Percentiles rank a stretch among this genome's conserved stretches.
Evolutionary conservation across 2,797 vertebrate species (phyloP).

Genomic region (Eurystomus glaucurus): DNA sequence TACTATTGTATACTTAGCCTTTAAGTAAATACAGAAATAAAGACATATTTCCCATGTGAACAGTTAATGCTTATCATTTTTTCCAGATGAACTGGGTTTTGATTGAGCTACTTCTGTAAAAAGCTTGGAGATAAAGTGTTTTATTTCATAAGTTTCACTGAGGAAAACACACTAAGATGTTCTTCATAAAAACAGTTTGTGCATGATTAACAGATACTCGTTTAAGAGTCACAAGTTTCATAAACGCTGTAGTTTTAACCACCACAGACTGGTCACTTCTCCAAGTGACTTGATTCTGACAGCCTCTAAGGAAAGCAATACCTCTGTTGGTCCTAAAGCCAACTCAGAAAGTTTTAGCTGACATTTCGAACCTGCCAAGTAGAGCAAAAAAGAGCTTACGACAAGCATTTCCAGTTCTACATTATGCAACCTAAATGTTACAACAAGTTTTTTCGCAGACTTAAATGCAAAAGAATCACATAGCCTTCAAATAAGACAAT

Average conservation of each 20-base stretch:
- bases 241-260: neutral
- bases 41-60: neutral
- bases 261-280: neutral
- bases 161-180: neutral
- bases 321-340: neutral
- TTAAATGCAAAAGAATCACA: neutral
- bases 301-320: neutral
- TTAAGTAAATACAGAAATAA: neutral
- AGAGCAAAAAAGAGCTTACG: neutral
- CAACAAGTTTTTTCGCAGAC: neutral
- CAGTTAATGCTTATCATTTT: neutral
- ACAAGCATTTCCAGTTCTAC: neutral
- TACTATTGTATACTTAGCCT: neutral
- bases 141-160: neutral
- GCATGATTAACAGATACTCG: neutral
- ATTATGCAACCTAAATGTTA: neutral
- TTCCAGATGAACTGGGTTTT: neutral
- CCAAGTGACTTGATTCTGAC: neutral
- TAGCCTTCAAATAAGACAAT: neutral
- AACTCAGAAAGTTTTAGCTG: neutral
- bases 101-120: neutral
- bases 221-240: neutral
- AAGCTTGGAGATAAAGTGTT: neutral
- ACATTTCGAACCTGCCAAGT: neutral
- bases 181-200: neutral